A percentile compares a stretch with the other conserved stretches of the same genome.
Conservation (phyloP, 2,797 vertebrate genomes). For the Anguilla megastoma region DNA sequence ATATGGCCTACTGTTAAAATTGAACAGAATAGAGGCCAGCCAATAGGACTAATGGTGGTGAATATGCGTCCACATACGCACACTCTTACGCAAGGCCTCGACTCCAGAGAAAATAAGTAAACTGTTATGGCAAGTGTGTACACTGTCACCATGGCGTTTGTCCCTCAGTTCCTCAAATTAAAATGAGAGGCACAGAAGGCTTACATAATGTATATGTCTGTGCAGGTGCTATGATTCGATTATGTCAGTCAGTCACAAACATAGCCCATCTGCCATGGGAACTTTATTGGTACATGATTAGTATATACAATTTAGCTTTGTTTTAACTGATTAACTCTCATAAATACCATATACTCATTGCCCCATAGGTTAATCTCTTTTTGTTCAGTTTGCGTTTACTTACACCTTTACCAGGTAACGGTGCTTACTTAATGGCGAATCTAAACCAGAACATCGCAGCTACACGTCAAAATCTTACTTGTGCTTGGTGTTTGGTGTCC, state of each 20-base stretch:
- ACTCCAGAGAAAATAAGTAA: background rate
- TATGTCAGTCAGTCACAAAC: background rate
- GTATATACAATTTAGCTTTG: slow-evolving; percentile 21
- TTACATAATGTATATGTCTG: background rate
- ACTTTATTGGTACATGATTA: background rate
- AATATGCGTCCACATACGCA: background rate
- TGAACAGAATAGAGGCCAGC: background rate
- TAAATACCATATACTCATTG: background rate
- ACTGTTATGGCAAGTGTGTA: background rate
- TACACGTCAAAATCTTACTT: background rate
- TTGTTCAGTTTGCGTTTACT: background rate
- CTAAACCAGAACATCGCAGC: background rate
- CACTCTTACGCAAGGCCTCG: background rate
- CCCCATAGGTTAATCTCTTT: background rate
- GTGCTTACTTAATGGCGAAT: background rate
- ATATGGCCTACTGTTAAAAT: background rate
- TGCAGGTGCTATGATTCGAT: background rate
- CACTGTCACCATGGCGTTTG: background rate
- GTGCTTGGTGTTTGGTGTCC: background rate
- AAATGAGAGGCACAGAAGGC: background rate
- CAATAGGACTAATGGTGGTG: background rate
- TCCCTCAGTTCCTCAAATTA: background rate
- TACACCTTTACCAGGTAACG: background rate
- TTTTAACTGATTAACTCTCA: background rate
- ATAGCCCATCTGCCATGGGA: background rate